These are phyloP conservation scores for Heliconius nattereri DNA, from an alignment of 1,140 invertebrate species.

Conservation along the genomic window DNA sequence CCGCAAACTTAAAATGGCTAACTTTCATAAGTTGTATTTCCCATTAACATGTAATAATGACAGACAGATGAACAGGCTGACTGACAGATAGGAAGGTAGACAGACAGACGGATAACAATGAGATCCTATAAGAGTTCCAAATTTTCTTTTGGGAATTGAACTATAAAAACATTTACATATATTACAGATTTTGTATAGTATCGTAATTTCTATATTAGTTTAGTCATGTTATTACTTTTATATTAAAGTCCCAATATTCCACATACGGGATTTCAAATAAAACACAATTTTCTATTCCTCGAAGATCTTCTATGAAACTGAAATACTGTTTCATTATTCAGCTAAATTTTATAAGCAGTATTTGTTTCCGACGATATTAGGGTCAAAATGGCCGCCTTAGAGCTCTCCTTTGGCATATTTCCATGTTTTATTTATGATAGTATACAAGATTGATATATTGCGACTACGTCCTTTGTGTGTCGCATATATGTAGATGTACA, in stretches of 20 bases:
- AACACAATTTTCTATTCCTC: background rate
- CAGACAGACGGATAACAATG: too few relatives aligned
- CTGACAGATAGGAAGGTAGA: too few relatives aligned
- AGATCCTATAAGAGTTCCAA: too few relatives aligned
- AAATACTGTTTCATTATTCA: constrained; percentile 18
- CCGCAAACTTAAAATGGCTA: too few relatives aligned
- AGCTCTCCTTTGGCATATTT: constrained; percentile 1
- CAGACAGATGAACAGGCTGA: too few relatives aligned
- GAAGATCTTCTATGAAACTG: constrained; percentile 1
- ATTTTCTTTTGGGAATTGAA: too few relatives aligned
- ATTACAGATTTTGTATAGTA: background rate
- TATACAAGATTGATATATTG: constrained; percentile 11
- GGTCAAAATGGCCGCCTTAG: constrained; percentile 10
- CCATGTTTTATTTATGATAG: constrained; percentile 4
- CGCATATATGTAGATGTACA: background rate
- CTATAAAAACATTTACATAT: too few relatives aligned
- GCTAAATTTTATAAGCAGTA: background rate
- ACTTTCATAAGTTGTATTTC: too few relatives aligned
- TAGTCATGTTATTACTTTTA: constrained; percentile 3
- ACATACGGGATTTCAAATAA: background rate
- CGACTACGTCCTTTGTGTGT: background rate
- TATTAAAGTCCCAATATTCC: constrained; percentile 15
- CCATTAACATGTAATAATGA: too few relatives aligned
- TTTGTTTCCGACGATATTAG: constrained; percentile 19
- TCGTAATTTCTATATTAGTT: constrained; percentile 3